phyloP scores from a whole-genome alignment of 2,888 invertebrate genomes.

The Frankliniella fusca region DNA sequence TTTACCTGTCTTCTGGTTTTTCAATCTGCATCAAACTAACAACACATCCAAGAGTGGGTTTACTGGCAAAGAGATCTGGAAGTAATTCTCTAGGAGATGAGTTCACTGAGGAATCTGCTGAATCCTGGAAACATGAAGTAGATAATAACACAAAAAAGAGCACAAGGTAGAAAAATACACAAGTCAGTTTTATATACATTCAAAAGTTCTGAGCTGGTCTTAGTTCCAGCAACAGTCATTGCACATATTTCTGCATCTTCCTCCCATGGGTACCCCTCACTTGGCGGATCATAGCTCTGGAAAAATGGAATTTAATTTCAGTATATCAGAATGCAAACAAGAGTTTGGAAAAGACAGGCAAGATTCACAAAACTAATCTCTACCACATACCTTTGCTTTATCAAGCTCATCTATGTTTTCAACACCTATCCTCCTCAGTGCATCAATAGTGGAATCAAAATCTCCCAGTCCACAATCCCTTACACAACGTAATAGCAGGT shows the following conservation, averaged over 20 bases:
- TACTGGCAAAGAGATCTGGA: constrained; percentile 63
- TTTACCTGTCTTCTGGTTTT: constrained; percentile 46
- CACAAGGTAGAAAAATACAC: background rate
- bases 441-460: constrained; percentile 54
- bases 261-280: background rate
- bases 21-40: constrained; percentile 55
- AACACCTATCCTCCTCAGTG: constrained; percentile 43
- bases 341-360: too few species aligned
- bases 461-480: constrained; percentile 78
- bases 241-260: background rate
- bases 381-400: constrained; percentile 18
- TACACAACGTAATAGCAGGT: constrained; percentile 72
- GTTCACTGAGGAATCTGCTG: background rate
- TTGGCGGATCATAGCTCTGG: background rate
- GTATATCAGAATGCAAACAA: too few species aligned
- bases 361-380: too few species aligned
- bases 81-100: constrained; percentile 26
- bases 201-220: background rate
- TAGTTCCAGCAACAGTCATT: background rate
- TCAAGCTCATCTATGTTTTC: background rate
- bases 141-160: background rate
- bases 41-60: constrained; percentile 59
- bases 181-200: background rate
- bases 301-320: background rate
- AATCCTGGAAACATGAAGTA: background rate